Evolutionary conservation across 1,140 invertebrate species (phyloP), one percentile per base, ranked within the genome.

Genomic region (Tetramorium simillimum): DNA sequence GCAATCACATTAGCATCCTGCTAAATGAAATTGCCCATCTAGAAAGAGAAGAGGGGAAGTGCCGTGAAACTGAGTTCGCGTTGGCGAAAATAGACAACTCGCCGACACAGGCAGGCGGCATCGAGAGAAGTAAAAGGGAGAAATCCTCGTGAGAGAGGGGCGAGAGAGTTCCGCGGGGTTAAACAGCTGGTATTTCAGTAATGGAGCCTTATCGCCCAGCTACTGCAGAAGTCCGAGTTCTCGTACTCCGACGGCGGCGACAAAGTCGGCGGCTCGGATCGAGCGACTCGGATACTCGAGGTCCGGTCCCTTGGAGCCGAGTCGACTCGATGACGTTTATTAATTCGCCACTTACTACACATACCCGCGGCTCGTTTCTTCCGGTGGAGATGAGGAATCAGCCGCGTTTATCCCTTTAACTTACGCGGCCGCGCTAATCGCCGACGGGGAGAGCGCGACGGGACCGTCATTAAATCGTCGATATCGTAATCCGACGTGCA

Each of bases 151-250:
- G 53, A 33, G 56, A 37, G 81, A 37, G 81, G 46, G 58, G 46
- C 24, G 53, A 65, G 46, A 65, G 75, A 80, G 84, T 86, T 90
- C 81, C 86, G 73, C 89, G 53, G 90, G 87, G 78, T 91, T 90
- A 86, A 90, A 88, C 89, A 90, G 88, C 56, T 65, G 91, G 90
- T 92, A 92, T 93, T 91, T 82, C 91, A 90, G 91, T 92, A 93
- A 93, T 93, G 92, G 90, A 91, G 86, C 84, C 92, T 92, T 92
- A 92, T 92, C 92, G 87, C 81, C 67, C 67, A 77, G 92, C 92
- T 92, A 92, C 91, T 87, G 91, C 86, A 85, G 87, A 77, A 92
- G 87, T 91, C 73, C 75, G 58, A 87, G 75, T 81, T 75, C 56
- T 76, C 73, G 73, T 49, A 58, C 12, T 9, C 69, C 53, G 10